Evolutionary conservation across 2,888 invertebrate genomes (phyloP).

Genomic region (Tenthredo mesomela): DNA sequence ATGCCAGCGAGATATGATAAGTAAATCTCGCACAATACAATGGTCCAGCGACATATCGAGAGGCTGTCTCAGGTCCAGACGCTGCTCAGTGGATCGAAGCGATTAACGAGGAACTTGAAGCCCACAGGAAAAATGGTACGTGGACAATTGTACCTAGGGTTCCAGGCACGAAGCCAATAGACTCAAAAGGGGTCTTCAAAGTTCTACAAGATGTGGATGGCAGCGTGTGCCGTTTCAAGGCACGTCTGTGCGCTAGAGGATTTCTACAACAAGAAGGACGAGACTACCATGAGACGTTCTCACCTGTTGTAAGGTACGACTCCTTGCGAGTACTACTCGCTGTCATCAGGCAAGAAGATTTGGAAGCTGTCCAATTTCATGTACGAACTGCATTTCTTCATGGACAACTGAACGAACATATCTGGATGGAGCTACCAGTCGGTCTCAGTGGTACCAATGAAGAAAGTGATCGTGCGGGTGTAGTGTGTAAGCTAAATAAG

Average conservation of each 20-base stretch:
- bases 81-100: slow-evolving; percentile 55
- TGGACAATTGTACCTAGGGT: neutral
- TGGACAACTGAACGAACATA: neutral
- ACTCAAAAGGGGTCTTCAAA: slow-evolving; percentile 33
- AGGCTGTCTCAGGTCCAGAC: slow-evolving; percentile 52
- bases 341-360: neutral
- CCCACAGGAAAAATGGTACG: slow-evolving; percentile 3
- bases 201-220: neutral
- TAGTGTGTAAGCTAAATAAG: neutral
- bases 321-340: slow-evolving; percentile 14
- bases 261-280: neutral
- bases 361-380: slow-evolving; percentile 18
- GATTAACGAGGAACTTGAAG: slow-evolving; percentile 48
- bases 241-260: slow-evolving; percentile 26
- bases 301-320: slow-evolving; percentile 21
- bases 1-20: too few species aligned
- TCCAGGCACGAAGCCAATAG: neutral
- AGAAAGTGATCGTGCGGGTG: neutral
- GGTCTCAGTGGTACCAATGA: neutral
- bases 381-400: slow-evolving; percentile 17
- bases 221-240: neutral
- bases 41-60: slow-evolving; percentile 44
- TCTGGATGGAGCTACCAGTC: slow-evolving; percentile 22
- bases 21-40: too few species aligned
- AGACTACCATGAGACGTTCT: slow-evolving; percentile 27